These are phyloP conservation scores for Pachypanchax playfairii DNA, from an alignment of 2,113 vertebrate species.

Conservation along the genomic window DNA sequence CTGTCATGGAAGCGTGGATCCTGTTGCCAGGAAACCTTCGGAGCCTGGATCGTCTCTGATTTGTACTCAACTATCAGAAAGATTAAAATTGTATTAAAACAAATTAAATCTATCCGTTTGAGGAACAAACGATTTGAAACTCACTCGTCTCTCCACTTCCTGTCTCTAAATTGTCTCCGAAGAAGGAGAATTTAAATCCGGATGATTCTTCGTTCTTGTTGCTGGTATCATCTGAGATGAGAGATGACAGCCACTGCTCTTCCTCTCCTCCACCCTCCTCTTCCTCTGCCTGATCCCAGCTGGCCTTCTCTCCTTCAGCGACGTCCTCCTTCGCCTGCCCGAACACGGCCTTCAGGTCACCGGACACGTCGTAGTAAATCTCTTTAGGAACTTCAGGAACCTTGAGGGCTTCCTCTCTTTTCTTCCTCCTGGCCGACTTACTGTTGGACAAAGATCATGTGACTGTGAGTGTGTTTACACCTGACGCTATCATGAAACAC, in stretches of 20 bases:
- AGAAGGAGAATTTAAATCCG: slow-evolving; percentile 92
- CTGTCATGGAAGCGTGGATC: slow-evolving; percentile 88
- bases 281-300: slow-evolving; percentile 39
- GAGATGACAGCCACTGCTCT: slow-evolving; percentile 13
- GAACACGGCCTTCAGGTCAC: slow-evolving; percentile 87
- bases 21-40: slow-evolving; percentile 83
- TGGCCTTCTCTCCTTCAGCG: slow-evolving; percentile 37
- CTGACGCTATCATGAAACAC: too few species aligned
- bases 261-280: slow-evolving; percentile 2
- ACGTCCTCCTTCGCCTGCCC: slow-evolving; percentile 55
- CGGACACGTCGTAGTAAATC: slow-evolving; percentile 83
- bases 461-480: not conserved
- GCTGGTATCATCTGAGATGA: slow-evolving; percentile 1
- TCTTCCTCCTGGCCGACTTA: slow-evolving; percentile 84
- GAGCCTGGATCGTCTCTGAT: slow-evolving; percentile 74
- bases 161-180: slow-evolving; percentile 63
- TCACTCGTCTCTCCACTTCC: slow-evolving; percentile 61
- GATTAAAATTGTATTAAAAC: not conserved
- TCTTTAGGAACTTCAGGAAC: slow-evolving; percentile 89
- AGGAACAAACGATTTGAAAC: not conserved
- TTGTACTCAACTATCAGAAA: slow-evolving; percentile 76
- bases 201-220: not conserved
- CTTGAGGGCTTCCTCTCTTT: slow-evolving; percentile 82
- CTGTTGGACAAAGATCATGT: slow-evolving; percentile 66
- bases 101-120: not conserved